Base-by-base conservation (phyloP, 2,888 invertebrate genomes). In the Harmothoe impar region DNA sequence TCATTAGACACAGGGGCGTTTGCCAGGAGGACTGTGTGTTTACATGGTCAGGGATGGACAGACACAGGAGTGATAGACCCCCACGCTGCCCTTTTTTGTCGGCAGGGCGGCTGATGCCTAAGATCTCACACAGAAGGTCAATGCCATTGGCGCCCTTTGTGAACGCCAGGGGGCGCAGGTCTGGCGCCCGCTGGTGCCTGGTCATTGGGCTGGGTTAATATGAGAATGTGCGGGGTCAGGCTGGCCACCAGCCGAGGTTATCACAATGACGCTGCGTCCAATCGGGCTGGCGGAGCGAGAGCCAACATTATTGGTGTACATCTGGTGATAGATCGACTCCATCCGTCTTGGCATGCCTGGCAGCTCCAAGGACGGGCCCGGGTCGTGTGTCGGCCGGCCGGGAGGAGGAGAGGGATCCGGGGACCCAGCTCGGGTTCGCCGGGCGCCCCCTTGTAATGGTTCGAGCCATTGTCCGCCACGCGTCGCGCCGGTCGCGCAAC, bases 291-390 rank as follows among this genome's bases (percentile, higher is more conserved):
- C 20, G 81, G 35, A 15, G 0, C 35, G 7, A 20, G 43, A 43
- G 35, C 81, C 43, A 33, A 81, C 81, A 81, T 81, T 81, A 81
- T 81, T 81, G 81, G 81, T 81, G 81, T 81, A 81, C n/a, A 35
- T 35, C 81, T 86, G 43, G 86, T 86, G 86, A 86, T 86, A 86
- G 86, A 86, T 86, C 20, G 86, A 0, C 52, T 12, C 31, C 86
- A 86, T 86, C 86, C 86, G 86, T 86, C 86, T 86, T 86, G 54
- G 52, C 54, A 15, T 29, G 54, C 25, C 52, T 86, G 86, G 86
- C 86, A 86, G 86, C 29, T 86, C 54, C 56, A 86, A 86, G 86
- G 29, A 86, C 56, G 86, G 86, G 86, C 25, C 86, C 86, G 25
- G 86, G 31, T 23, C 25, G 84, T 20, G 15, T 12, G 20, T 17